Percentiles rank a stretch among this genome's conserved stretches.
These are phyloP conservation scores for Oplegnathus fasciatus DNA, from an alignment of 2,113 vertebrate genomes.

Conservation along the genomic window DNA sequence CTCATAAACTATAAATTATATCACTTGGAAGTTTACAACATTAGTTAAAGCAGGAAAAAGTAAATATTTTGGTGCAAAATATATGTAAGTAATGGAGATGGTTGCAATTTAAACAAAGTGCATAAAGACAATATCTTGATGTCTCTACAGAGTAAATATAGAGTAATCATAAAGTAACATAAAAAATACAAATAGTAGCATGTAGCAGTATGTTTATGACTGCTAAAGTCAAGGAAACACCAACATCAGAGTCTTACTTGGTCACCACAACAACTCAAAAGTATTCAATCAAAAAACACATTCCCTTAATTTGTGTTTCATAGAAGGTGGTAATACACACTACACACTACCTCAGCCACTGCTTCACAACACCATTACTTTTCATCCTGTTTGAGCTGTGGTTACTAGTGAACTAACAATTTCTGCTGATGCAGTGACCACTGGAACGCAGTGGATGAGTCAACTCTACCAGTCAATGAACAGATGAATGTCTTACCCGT, in stretches of 20 bases:
- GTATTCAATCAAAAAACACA: not conserved
- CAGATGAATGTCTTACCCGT: conserved; percentile 87
- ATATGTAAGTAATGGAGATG: too few relatives aligned
- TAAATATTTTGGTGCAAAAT: not conserved
- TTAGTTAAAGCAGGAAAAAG: not conserved
- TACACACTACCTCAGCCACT: not conserved
- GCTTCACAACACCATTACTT: not conserved
- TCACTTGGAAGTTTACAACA: not conserved
- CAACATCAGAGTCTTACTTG: not conserved
- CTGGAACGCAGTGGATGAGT: not conserved
- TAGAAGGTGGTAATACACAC: not conserved
- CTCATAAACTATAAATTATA: not conserved
- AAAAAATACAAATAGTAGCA: not conserved
- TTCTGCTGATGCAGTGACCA: not conserved
- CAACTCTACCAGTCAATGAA: not conserved
- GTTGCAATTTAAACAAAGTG: not conserved
- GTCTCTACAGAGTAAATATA: not conserved
- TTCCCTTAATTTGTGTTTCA: not conserved
- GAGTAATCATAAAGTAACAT: not conserved
- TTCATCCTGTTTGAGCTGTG: not conserved
- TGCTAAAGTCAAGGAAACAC: not conserved
- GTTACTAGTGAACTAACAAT: not conserved
- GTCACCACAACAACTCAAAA: not conserved
- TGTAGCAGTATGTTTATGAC: not conserved
- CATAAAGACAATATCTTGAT: not conserved